Evolutionary conservation across 2,113 vertebrate genomes (phyloP).

Genomic region (Origma solitaria): DNA sequence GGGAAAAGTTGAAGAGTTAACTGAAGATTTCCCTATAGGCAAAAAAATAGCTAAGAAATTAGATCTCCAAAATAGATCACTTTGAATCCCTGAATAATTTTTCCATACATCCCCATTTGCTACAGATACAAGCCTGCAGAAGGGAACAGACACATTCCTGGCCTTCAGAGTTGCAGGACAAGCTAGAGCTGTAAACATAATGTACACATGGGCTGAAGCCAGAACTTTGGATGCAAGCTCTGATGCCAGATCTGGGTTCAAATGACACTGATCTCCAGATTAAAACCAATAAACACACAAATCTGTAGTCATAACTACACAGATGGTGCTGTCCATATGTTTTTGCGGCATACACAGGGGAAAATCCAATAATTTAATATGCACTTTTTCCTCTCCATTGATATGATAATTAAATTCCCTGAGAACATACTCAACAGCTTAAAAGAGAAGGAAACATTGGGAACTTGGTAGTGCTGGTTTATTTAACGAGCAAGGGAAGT

Average conservation of each 20-base stretch:
- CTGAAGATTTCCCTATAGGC: neutral
- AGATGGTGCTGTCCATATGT: conserved; percentile 35
- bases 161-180: neutral
- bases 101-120: neutral
- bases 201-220: neutral
- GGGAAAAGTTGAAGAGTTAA: neutral
- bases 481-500: neutral
- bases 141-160: neutral
- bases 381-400: neutral
- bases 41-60: neutral
- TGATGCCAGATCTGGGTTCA: conserved; percentile 3
- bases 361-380: neutral
- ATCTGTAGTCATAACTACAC: neutral
- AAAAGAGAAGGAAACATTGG: neutral
- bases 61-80: neutral
- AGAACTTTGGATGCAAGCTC: neutral
- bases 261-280: neutral
- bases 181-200: neutral
- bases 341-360: neutral
- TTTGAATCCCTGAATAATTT: neutral
- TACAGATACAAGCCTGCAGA: neutral
- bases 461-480: neutral
- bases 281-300: conserved; percentile 4
- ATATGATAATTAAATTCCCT: conserved; percentile 21
- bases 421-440: neutral